Conservation (phyloP, 1,140 invertebrate genomes). For the Euwallacea fornicatus region DNA sequence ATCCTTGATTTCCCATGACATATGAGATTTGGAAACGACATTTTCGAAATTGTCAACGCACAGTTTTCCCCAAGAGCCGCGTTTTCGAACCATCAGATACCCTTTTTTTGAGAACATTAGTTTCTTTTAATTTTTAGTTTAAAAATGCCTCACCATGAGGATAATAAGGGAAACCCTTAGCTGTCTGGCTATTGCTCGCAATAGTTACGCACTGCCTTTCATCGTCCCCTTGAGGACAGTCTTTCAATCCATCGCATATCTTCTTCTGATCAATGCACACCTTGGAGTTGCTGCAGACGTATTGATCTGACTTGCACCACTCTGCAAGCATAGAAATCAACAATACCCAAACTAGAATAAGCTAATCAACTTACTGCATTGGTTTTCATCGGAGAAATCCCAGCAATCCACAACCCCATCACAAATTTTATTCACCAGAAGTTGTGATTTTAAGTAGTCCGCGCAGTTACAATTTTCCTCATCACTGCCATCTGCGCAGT, state of each 20-base stretch:
- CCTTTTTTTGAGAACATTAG: slow-evolving; percentile 53
- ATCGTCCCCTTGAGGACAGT: slow-evolving; percentile 82
- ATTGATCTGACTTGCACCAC: slow-evolving; percentile 73
- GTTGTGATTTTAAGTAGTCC: slow-evolving; percentile 71
- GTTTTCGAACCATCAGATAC: slow-evolving; percentile 71
- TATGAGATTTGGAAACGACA: slow-evolving; percentile 58
- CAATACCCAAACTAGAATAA: not conserved
- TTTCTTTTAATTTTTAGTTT: not conserved
- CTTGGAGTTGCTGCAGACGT: slow-evolving; percentile 72
- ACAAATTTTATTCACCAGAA: slow-evolving; percentile 73
- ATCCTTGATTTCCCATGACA: slow-evolving; percentile 66
- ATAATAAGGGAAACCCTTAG: slow-evolving; percentile 61
- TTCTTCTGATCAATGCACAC: slow-evolving; percentile 66
- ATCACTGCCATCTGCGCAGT: slow-evolving; percentile 73
- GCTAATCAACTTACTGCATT: slow-evolving; percentile 65
- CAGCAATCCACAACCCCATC: slow-evolving; percentile 78
- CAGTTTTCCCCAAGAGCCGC: slow-evolving; percentile 77
- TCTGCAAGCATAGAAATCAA: slow-evolving; percentile 56
- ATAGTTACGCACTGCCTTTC: slow-evolving; percentile 71
- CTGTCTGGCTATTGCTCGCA: slow-evolving; percentile 55
- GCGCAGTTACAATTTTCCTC: slow-evolving; percentile 75
- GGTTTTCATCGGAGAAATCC: slow-evolving; percentile 78
- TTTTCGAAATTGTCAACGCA: slow-evolving; percentile 70
- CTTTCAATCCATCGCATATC: slow-evolving; percentile 73
- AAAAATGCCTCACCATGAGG: slow-evolving; percentile 57